Percentiles rank a stretch among this genome's conserved stretches.
Evolutionary conservation across 2,797 vertebrate genomes (phyloP).

Genomic region (Hydrolagus colliei): DNA sequence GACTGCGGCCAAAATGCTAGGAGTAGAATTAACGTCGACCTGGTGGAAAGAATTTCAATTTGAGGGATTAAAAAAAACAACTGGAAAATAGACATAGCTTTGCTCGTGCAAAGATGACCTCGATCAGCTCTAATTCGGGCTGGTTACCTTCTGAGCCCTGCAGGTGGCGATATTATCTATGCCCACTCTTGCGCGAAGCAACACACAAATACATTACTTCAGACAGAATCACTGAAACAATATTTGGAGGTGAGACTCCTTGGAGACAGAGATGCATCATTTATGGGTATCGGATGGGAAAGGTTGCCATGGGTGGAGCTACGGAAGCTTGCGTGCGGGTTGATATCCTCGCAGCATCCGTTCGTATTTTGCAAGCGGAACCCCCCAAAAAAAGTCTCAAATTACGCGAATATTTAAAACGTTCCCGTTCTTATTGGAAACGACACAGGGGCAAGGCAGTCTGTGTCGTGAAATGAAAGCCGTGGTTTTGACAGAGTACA

Average conservation of each 20-base stretch:
- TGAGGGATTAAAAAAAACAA: background rate
- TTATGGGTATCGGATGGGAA: background rate
- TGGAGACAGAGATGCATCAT: background rate
- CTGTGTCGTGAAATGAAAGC: no score
- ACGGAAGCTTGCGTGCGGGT: background rate
- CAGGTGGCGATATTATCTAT: slow-evolving; percentile 15
- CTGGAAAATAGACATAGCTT: no score
- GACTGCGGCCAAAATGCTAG: no score
- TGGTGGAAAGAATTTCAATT: background rate
- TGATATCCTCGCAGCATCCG: background rate
- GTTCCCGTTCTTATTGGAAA: background rate
- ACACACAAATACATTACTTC: background rate
- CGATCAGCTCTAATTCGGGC: background rate
- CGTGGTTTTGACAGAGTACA: no score
- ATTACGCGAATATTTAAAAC: background rate
- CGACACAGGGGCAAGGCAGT: background rate
- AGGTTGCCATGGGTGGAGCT: no score
- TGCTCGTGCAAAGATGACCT: background rate
- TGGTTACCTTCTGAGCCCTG: background rate
- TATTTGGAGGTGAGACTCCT: no score
- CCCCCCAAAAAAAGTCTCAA: no score
- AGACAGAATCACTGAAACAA: background rate
- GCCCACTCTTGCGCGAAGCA: background rate
- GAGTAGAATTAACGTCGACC: background rate
- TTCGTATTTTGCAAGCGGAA: background rate